These are phyloP conservation scores for Limanda limanda DNA, from an alignment of 2,113 vertebrate genomes.

Conservation along the genomic window DNA sequence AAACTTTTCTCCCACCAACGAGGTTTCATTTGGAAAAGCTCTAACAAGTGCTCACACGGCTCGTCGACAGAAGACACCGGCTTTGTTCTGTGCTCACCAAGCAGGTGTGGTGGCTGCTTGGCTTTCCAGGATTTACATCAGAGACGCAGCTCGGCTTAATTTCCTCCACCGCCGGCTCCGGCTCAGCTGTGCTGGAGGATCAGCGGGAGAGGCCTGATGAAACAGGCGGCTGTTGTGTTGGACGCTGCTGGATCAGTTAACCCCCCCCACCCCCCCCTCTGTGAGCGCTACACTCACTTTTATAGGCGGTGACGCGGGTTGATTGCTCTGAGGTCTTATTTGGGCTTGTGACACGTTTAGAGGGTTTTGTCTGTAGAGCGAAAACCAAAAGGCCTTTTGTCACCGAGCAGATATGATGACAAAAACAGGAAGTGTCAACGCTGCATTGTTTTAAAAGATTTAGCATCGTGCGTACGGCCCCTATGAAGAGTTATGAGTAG, in stretches of 20 bases:
- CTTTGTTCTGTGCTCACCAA: constrained; percentile 20
- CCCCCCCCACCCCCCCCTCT: background rate
- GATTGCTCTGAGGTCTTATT: background rate
- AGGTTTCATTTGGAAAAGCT: background rate
- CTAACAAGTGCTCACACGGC: no score
- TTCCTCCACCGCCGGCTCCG: background rate
- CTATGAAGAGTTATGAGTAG: no score
- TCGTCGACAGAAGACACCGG: background rate
- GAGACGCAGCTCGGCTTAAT: background rate
- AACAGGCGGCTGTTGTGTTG: constrained; percentile 23
- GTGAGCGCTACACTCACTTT: background rate
- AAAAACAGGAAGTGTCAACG: no score
- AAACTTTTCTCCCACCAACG: no score
- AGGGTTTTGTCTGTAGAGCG: background rate
- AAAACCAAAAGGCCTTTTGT: background rate
- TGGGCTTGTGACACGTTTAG: background rate
- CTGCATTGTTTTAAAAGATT: no score
- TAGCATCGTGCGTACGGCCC: no score
- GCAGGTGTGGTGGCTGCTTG: background rate
- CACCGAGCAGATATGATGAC: background rate
- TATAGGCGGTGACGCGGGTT: background rate
- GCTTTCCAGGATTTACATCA: constrained; percentile 23
- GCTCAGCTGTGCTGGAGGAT: constrained; percentile 1
- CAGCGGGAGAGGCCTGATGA: constrained; percentile 12
- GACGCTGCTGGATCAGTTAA: background rate